Evolutionary conservation across 2,888 invertebrate species (phyloP).

Genomic region (Piscicola geometra): DNA sequence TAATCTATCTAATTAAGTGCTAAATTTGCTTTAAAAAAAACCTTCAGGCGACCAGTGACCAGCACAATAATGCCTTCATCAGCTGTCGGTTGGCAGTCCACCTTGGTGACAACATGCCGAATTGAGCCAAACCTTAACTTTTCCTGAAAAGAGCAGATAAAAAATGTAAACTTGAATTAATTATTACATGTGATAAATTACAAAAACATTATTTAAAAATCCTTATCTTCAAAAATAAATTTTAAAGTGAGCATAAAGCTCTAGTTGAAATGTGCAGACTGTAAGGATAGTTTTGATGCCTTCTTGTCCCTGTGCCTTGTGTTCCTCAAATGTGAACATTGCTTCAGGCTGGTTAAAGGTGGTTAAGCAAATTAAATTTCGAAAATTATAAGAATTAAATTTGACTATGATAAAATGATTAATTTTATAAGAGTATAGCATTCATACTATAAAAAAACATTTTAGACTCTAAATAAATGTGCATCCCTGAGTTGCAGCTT

Average conservation of each 20-base stretch:
- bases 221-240: too few relatives aligned
- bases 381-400: background rate
- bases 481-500: too few relatives aligned
- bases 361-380: background rate
- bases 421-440: background rate
- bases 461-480: background rate
- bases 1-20: background rate
- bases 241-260: too few relatives aligned
- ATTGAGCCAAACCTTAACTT: constrained; percentile 87
- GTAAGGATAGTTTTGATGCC: constrained; percentile 40
- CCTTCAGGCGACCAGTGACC: constrained; percentile 92
- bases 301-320: constrained; percentile 39
- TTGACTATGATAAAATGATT: background rate
- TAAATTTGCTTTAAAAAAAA: constrained; percentile 51
- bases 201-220: too few relatives aligned
- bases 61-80: constrained; percentile 85
- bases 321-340: constrained; percentile 42
- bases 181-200: too few relatives aligned
- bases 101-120: constrained; percentile 80
- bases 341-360: constrained; percentile 40
- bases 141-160: too few relatives aligned
- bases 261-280: constrained; percentile 26
- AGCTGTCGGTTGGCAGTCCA: constrained; percentile 95
- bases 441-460: background rate
- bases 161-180: too few relatives aligned